Evolutionary conservation across 2,113 vertebrate species (phyloP).

Genomic region (Syngnathus scovelli): DNA sequence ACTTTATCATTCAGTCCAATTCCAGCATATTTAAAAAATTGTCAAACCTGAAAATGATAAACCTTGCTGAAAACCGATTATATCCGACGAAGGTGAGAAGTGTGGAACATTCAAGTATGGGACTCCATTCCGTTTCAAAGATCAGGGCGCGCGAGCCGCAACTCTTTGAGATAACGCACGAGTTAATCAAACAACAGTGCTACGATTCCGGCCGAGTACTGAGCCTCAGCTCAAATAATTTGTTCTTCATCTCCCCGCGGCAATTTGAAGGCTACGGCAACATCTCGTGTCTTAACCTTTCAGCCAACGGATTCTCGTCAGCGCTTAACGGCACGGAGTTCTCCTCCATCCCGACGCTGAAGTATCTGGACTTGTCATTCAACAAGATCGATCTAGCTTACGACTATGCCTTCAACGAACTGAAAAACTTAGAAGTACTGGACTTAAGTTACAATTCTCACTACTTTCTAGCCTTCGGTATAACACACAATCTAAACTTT

Average conservation of each 20-base stretch:
- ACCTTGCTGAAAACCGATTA: constrained; percentile 77
- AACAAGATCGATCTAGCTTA: constrained; percentile 68
- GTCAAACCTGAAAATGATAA: constrained; percentile 58
- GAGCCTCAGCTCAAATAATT: constrained; percentile 72
- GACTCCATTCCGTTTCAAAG: background rate
- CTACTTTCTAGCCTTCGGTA: constrained; percentile 71
- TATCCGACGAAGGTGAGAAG: constrained; percentile 41
- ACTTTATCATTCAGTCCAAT: constrained; percentile 74
- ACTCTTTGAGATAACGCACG: constrained; percentile 13
- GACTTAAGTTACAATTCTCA: constrained; percentile 75
- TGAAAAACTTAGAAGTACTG: constrained; percentile 63
- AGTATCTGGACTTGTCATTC: constrained; percentile 67
- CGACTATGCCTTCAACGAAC: constrained; percentile 57
- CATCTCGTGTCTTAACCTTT: constrained; percentile 77
- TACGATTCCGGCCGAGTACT: constrained; percentile 70
- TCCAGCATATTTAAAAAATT: constrained; percentile 58
- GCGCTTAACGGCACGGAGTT: constrained; percentile 69
- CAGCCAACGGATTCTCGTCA: constrained; percentile 66
- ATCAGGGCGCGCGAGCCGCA: background rate
- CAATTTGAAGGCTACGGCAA: constrained; percentile 66
- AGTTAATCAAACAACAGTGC: constrained; percentile 61
- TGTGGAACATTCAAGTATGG: rapidly evolving
- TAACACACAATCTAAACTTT: constrained; percentile 73
- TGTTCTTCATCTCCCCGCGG: constrained; percentile 72
- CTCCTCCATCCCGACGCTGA: constrained; percentile 56